Evolutionary conservation across 2,888 invertebrate genomes (phyloP).

Genomic region (Eudasyphora cyanicolor): DNA sequence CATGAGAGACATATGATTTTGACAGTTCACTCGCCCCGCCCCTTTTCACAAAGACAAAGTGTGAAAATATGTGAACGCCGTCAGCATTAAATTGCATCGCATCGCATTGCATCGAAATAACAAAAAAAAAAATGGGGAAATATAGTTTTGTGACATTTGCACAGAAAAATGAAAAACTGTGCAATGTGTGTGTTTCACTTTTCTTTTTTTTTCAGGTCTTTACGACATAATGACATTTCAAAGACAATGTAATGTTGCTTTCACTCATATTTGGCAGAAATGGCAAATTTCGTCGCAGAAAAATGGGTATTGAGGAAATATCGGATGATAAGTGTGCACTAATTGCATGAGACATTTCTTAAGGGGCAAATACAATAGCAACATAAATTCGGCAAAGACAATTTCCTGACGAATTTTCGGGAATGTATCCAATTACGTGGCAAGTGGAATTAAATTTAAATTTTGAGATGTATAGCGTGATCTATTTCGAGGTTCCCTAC

Average conservation of each 20-base stretch:
- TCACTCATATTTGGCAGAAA: not conserved
- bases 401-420: no score
- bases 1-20: not conserved
- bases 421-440: no score
- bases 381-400: no score
- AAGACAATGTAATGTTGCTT: not conserved
- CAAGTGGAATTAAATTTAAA: no score
- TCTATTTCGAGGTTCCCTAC: no score
- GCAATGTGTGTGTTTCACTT: not conserved
- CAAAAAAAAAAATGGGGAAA: conserved; percentile 8
- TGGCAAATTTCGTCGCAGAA: not conserved
- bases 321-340: not conserved
- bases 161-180: no score
- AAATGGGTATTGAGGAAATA: not conserved
- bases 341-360: not conserved
- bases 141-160: conserved; percentile 24
- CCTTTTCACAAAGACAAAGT: conserved; percentile 46
- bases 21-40: not conserved
- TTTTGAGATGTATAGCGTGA: no score
- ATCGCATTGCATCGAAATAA: conserved; percentile 32
- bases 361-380: no score
- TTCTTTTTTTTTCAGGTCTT: not conserved
- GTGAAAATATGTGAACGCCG: conserved; percentile 58
- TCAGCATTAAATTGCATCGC: no score
- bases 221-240: not conserved